phyloP scores from a whole-genome alignment of 2,888 invertebrate species.

The Eupithecia abbreviata region DNA sequence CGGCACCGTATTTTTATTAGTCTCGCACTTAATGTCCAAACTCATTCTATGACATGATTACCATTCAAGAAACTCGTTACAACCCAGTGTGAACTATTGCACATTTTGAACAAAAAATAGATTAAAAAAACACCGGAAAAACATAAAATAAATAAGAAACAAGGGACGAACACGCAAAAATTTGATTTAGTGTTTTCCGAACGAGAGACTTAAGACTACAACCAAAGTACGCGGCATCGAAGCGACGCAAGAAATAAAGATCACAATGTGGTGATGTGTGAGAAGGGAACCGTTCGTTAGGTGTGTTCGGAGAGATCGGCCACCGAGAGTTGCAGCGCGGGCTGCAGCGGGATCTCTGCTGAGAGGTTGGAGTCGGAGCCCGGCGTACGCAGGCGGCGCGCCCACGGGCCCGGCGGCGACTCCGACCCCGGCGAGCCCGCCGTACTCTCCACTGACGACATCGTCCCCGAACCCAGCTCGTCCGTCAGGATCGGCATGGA shows the following conservation, averaged over 20 bases:
- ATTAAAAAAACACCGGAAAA: constrained; percentile 12
- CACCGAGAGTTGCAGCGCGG: constrained; percentile 68
- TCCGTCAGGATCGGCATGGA: constrained; percentile 79
- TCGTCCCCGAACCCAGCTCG: constrained; percentile 60
- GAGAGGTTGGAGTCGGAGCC: constrained; percentile 73
- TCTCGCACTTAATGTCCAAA: constrained; percentile 20
- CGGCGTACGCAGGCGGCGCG: constrained; percentile 68
- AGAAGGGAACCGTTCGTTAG: constrained; percentile 47
- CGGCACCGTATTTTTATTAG: constrained; percentile 45
- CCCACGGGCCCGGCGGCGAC: constrained; percentile 62
- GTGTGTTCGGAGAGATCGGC: constrained; percentile 65
- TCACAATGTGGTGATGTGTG: constrained; percentile 19
- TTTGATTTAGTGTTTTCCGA: constrained; percentile 2
- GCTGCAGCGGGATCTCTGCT: constrained; percentile 74
- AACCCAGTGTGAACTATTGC: constrained; percentile 61
- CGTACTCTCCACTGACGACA: constrained; percentile 20
- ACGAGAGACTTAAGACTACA: background rate
- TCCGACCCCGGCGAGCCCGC: constrained; percentile 26
- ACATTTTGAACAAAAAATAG: constrained; percentile 46
- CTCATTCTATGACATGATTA: constrained; percentile 35
- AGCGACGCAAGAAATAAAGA: constrained; percentile 11
- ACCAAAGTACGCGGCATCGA: constrained; percentile 1
- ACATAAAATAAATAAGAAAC: constrained; percentile 37
- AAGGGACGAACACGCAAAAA: background rate
- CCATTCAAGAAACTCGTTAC: constrained; percentile 29